Percentiles rank a stretch among this genome's conserved stretches.
Evolutionary conservation across 2,888 invertebrate species (phyloP).

Genomic region (Drosophila subsilvestris): DNA sequence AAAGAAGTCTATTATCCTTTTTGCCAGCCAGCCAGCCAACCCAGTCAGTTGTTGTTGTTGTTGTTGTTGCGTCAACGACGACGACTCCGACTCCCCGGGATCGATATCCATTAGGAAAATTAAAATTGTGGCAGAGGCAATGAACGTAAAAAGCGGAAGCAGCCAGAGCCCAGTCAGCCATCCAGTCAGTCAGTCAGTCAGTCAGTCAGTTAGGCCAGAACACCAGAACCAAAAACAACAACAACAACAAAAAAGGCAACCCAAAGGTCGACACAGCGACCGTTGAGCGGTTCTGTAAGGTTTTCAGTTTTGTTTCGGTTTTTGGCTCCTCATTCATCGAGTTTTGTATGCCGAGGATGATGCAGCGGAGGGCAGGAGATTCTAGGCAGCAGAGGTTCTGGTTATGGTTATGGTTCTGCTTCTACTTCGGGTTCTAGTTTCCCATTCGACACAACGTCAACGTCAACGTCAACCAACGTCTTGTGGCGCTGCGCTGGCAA

Average conservation of each 20-base stretch:
- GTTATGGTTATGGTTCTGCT: background rate
- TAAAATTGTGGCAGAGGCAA: constrained; percentile 84
- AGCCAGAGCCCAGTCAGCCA: constrained; percentile 55
- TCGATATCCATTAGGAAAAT: constrained; percentile 85
- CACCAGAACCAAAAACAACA: constrained; percentile 13
- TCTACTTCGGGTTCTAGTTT: constrained; percentile 18
- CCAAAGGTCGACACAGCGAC: constrained; percentile 47
- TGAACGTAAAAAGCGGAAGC: constrained; percentile 81
- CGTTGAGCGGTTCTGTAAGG: constrained; percentile 15
- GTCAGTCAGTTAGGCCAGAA: constrained; percentile 48
- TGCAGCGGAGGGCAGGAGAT: too few species aligned
- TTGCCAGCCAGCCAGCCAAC: constrained; percentile 58
- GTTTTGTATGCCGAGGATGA: constrained; percentile 6
- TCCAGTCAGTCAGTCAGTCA: constrained; percentile 50
- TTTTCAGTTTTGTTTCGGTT: constrained; percentile 9
- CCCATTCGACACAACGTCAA: background rate
- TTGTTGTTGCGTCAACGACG: constrained; percentile 62
- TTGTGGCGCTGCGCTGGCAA: constrained; percentile 44
- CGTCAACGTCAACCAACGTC: constrained; percentile 39
- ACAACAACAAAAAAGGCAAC: constrained; percentile 17
- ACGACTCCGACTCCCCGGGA: constrained; percentile 67
- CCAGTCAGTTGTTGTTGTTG: constrained; percentile 44
- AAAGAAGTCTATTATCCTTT: constrained; percentile 83
- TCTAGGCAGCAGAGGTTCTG: background rate
- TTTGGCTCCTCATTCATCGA: constrained; percentile 21